Evolutionary conservation across 2,888 invertebrate genomes (phyloP), one percentile per base, ranked within the genome.

Genomic region (Clusia tigrina): DNA sequence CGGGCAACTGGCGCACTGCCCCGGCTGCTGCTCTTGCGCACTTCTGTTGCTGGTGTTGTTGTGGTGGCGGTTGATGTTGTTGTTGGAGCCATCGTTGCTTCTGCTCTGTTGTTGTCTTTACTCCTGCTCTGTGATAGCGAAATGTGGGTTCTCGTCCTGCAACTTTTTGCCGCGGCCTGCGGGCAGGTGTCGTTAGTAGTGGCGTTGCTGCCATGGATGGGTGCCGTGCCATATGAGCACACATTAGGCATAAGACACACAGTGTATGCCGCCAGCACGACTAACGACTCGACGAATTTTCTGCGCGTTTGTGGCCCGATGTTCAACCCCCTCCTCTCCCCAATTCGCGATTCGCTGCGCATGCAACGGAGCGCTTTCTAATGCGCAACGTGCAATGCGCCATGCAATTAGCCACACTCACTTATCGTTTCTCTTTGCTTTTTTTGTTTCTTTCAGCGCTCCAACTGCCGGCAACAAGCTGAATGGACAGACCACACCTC

Each of bases 401-500:
- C 58, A 66, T 46, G 20, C 26, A 55, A 51, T 24, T 25, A 25
- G 38, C 23, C 3, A 22, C 37, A 12, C 23, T 42, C 23, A 20
- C 53, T 42, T 57, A 32, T 52, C 32, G 18, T 60, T 55, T 64
- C 56, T 46, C 38, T 54, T 58, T 32, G 46, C 55, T 60, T 58
- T 54, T 60, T 37, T 55, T 67, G 17, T 54, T 58, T 60, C 54
- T 71, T 76, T 67, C 77, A 83, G 83, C 79, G 76, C 81, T 74
- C 75, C 80, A 72, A 80, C 80, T 70, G 74, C 79, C 69, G 70
- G 76, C 71, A 80, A 77, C 71, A 84, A 84, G 68, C 73, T 84
- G 68, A 84, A 84, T 74, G 84, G 84, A 71, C 84, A 84, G 79
- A 82, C 84, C 84, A 84, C 84, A 81, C 83, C 84, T 81, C 81